Percentiles rank a stretch among this genome's conserved stretches.
phyloP scores from a whole-genome alignment of 2,113 vertebrate genomes.

The Martes martes region DNA sequence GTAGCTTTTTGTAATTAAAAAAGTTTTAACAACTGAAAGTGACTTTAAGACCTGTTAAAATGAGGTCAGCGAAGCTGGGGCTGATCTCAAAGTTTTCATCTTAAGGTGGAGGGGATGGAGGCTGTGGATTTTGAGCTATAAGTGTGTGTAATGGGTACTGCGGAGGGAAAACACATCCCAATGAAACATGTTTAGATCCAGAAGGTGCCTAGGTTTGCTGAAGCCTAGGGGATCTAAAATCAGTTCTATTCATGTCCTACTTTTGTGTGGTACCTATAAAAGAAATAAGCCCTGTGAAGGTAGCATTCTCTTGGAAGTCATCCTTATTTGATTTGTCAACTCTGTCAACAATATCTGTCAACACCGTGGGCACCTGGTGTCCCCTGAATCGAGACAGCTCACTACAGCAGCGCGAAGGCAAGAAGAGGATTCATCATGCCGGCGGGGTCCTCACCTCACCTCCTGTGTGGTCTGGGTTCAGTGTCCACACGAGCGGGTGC shows the following conservation, averaged over 20 bases:
- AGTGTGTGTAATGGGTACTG: not conserved
- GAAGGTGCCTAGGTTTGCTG: slow-evolving; percentile 25
- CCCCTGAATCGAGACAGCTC: not conserved
- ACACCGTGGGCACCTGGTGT: not conserved
- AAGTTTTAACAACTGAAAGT: slow-evolving; percentile 71
- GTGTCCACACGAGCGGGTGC: not conserved
- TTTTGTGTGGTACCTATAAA: slow-evolving; percentile 36
- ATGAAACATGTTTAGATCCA: slow-evolving; percentile 52
- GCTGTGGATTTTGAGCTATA: slow-evolving; percentile 7
- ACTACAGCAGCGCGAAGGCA: not conserved
- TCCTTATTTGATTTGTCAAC: slow-evolving; percentile 34
- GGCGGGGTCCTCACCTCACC: not conserved
- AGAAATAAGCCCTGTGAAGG: not conserved
- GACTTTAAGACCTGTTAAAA: slow-evolving; percentile 71
- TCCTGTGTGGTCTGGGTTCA: not conserved
- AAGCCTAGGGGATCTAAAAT: slow-evolving; percentile 44
- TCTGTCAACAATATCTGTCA: not conserved
- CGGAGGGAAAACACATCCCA: not conserved
- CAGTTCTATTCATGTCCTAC: slow-evolving; percentile 45
- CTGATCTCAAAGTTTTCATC: slow-evolving; percentile 47
- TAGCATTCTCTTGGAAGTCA: slow-evolving; percentile 7
- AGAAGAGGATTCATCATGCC: not conserved
- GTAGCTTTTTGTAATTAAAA: slow-evolving; percentile 74
- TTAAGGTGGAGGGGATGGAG: slow-evolving; percentile 1
- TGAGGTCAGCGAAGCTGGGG: slow-evolving; percentile 62